Evolutionary conservation across 2,888 invertebrate species (phyloP), one percentile per base, ranked within the genome.

Genomic region (Drosophila hawaiiensis): DNA sequence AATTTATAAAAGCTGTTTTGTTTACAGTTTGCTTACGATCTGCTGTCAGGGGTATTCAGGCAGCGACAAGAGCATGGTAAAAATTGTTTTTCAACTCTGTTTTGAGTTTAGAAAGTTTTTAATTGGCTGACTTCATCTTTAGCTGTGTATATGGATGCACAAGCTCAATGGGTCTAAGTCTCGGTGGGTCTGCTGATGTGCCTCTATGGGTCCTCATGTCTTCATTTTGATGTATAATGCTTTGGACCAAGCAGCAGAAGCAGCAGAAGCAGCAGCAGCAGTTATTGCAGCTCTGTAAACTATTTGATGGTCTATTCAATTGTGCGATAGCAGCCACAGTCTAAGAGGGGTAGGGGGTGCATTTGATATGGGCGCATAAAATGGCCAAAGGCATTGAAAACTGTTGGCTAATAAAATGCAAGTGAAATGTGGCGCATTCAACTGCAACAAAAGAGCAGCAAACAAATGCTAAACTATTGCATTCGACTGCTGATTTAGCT

Each of bases 391-490:
- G 66, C 79, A 67, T 59, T 62, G 62, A 59, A 66, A 80, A 78
- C 76, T 76, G 78, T 78, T 83, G 78, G 86, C 81, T 80, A 80
- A 88, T 88, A 85, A 84, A 84, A 84, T 86, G 79, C 82, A 82
- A 86, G 77, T 89, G 87, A 86, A 89, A 89, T 86, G 84, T 82
- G 87, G 82, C 82, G 84, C 87, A 85, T 80, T 89, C 87, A 82
- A 52, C 64, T 84, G 82, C 87, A 82, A 86, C 80, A 89, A 86
- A 86, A 69, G 83, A 71, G 76, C 64, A 58, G 86, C 81, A 83
- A 83, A 76, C 78, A 80, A 83, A 85, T 83, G 81, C 81, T 78
- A 88, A 80, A 83, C 84, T 80, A 80, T 83, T 74, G 72, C 80
- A 73, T 68, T 82, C 73, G 62, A 73, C 67, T 70, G 62, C n/a